Conservation (phyloP, 2,797 vertebrate species). For the Enteromius argenteus region DNA sequence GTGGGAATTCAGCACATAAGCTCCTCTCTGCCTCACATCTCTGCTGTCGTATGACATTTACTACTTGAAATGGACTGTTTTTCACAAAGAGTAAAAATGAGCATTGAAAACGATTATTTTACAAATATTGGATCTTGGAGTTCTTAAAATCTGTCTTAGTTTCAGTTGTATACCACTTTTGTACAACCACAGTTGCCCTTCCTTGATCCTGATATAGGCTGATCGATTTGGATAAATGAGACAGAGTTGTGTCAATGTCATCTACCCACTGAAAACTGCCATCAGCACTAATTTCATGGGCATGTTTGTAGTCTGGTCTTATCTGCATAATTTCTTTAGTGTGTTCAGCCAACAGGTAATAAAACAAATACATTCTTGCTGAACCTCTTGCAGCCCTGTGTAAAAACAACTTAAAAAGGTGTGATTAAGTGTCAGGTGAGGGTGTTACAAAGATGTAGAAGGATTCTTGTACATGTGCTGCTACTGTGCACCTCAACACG, state of each 20-base stretch:
- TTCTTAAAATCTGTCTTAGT: not conserved
- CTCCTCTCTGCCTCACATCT: constrained; percentile 22
- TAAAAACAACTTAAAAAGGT: not conserved
- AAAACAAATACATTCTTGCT: not conserved
- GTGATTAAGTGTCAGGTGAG: not conserved
- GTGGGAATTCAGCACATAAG: constrained; percentile 29
- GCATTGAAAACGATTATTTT: not conserved
- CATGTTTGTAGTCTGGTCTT: not conserved
- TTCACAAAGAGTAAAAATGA: too few relatives aligned
- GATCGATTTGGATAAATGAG: not conserved
- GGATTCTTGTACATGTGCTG: not conserved
- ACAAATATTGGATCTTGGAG: not conserved
- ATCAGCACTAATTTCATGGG: not conserved
- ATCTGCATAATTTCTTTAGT: not conserved
- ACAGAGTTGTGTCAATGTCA: not conserved
- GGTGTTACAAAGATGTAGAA: not conserved
- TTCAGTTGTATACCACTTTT: not conserved
- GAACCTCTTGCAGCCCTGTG: not conserved
- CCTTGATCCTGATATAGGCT: not conserved
- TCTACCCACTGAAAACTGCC: not conserved
- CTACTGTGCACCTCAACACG: not conserved
- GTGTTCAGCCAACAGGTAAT: not conserved
- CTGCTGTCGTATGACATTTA: constrained; percentile 47
- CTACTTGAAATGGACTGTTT: not conserved
- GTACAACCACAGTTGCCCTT: not conserved